Percentiles rank a stretch among this genome's conserved stretches.
Evolutionary conservation across 2,888 invertebrate species (phyloP).

Genomic region (Drosophila prolongata): DNA sequence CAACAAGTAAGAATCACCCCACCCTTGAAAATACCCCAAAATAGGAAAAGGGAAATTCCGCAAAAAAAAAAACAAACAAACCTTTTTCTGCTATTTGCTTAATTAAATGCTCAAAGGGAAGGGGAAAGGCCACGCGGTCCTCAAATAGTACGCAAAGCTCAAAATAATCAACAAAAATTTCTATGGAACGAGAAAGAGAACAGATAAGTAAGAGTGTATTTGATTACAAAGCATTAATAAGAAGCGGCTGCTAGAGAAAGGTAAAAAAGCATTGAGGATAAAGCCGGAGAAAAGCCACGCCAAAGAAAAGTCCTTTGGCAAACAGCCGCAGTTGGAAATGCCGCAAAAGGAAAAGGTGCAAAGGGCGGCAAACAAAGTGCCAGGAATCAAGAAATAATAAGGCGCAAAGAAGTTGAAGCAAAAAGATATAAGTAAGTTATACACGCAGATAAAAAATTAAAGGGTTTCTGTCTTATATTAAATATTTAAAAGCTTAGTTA

Average conservation of each 20-base stretch:
- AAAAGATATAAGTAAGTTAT: neutral
- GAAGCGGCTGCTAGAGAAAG: constrained; percentile 19
- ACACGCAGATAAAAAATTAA: no score
- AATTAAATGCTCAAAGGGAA: constrained; percentile 66
- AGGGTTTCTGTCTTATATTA: no score
- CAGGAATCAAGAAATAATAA: constrained; percentile 63
- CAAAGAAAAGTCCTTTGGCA: constrained; percentile 22
- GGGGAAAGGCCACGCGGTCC: constrained; percentile 43
- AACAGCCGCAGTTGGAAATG: constrained; percentile 20
- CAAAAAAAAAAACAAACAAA: constrained; percentile 19
- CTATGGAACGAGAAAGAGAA: constrained; percentile 4
- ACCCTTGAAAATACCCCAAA: constrained; percentile 29
- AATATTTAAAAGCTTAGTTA: no score
- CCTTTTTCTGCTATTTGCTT: constrained; percentile 68
- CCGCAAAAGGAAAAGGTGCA: constrained; percentile 38
- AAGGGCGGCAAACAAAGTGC: constrained; percentile 20
- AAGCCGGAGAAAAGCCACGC: constrained; percentile 31
- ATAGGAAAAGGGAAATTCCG: constrained; percentile 10
- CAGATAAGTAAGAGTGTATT: constrained; percentile 50
- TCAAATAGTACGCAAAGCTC: constrained; percentile 50
- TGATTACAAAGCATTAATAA: constrained; percentile 72
- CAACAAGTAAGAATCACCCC: constrained; percentile 51
- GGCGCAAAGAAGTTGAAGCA: constrained; percentile 50
- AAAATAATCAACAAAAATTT: constrained; percentile 33
- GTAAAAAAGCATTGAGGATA: constrained; percentile 23